Evolutionary conservation across 2,888 invertebrate genomes (phyloP), one percentile per base, ranked within the genome.

Genomic region (Macaria liturata): DNA sequence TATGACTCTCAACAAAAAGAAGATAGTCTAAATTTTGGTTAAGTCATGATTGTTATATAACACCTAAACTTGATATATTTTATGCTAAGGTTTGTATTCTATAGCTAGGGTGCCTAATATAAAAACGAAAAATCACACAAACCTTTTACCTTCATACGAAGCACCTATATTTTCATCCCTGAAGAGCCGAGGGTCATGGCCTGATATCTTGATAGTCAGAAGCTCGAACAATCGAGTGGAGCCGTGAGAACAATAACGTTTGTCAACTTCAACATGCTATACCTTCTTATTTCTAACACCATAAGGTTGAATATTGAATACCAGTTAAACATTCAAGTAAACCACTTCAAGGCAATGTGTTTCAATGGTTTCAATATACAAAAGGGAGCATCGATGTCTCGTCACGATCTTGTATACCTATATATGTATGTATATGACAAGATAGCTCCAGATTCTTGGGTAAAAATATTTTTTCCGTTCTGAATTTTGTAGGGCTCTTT

Each of bases 151-250:
- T 37, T 37, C 34, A 37, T 37, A 37, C 7, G 42, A 53, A 56
- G 49, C 40, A 44, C 37, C 40, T 50, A 45, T 45, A 69, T 73
- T 72, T 73, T 72, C 71, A 75, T 72, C 72, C 72, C 75, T 69
- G 65, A 69, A 72, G 64, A 55, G 59, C 42, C 4, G 5, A 6
- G 80, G 86, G 86, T 86, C 88, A 83, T 80, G 84, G 84, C 83
- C 86, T 78, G 84, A 84, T 87, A 87, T 81, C 77, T 80, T 67
- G 82, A 84, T 86, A 84, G 88, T 85, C 82, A 81, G 84, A 83
- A 81, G 84, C 80, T 84, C 84, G 80, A 86, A 88, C 87, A 88
- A 88, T 85, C 84, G 84, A 83, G 78, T 75, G 72, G 76, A 70
- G 75, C 85, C 88, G 90, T 88, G 89, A 88, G 88, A 84, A 89